A percentile compares a stretch with the other conserved stretches of the same genome.
These are phyloP conservation scores for Drosophila anomalipes DNA, from an alignment of 2,888 invertebrate species.

Conservation along the genomic window DNA sequence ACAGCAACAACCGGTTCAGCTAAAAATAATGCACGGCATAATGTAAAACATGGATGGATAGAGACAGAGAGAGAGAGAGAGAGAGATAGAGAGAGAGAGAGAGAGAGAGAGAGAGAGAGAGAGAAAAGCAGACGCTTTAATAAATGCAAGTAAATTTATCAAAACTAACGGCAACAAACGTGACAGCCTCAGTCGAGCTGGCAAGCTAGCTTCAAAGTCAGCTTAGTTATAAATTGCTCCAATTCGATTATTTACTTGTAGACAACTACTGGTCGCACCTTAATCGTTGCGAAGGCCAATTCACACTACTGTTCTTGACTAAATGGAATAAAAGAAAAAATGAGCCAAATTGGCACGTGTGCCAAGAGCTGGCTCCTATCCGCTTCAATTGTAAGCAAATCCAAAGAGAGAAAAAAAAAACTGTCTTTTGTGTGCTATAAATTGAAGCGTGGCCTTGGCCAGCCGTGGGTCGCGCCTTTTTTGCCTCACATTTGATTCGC, in stretches of 20 bases:
- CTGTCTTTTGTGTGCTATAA: slow-evolving; percentile 65
- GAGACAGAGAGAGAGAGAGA: neutral
- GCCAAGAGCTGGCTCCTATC: slow-evolving; percentile 24
- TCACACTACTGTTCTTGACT: slow-evolving; percentile 36
- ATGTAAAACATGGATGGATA: slow-evolving; percentile 6
- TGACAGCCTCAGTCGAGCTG: neutral
- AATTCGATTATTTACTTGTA: slow-evolving; percentile 68
- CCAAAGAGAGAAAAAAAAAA: slow-evolving; percentile 13
- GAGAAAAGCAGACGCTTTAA: slow-evolving; percentile 17
- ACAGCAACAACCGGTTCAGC: slow-evolving; percentile 62
- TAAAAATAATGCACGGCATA: slow-evolving; percentile 52
- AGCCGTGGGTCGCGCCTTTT: slow-evolving; percentile 61
- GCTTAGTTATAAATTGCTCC: slow-evolving; percentile 29
- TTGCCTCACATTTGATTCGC: slow-evolving; percentile 67
- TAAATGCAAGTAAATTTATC: slow-evolving; percentile 23
- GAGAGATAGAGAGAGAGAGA: neutral
- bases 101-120: neutral
- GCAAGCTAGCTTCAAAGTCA: neutral
- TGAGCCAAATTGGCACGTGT: slow-evolving; percentile 67
- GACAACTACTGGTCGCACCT: slow-evolving; percentile 65
- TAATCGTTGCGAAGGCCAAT: slow-evolving; percentile 52
- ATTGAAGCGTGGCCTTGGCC: slow-evolving; percentile 64
- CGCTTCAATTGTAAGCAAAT: slow-evolving; percentile 34
- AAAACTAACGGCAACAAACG: slow-evolving; percentile 49
- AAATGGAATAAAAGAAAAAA: neutral